Evolutionary conservation across 1,140 invertebrate species (phyloP), one percentile per base, ranked within the genome.

Genomic region (Apis dorsata): DNA sequence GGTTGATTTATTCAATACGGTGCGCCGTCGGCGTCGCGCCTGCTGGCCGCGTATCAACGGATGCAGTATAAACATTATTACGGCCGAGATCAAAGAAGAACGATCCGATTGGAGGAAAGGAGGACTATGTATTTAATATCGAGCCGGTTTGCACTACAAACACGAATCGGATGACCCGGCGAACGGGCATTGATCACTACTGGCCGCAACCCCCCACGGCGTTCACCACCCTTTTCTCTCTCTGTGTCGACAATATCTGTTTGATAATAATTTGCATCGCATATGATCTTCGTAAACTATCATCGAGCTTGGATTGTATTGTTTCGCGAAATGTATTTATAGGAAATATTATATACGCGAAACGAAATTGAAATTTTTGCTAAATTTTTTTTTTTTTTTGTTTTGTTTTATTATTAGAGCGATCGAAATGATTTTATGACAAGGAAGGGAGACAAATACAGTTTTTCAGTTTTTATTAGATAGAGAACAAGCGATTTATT

Each of bases 41-140:
- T 53, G 13, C 44, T 17, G 51, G 34, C 15, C 60, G 55, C 44
- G 84, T 74, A 90, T 91, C 83, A 90, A 88, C 86, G 79, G 84
- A 88, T 89, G 81, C 80, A 86, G 87, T 86, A 87, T 88, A 91
- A 91, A 91, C 88, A 90, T 90, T 91, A 89, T 89, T 88, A 81
- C 70, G 78, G 57, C 2, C 10, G 83, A 85, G 78, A 91, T 89
- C 85, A 92, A 92, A 91, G 88, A 89, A 88, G 79, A 81, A 81
- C 81, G 86, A 79, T 75, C 83, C 83, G 85, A 85, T 86, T 80
- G 69, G 82, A 88, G 81, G 85, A 90, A 88, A 89, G 86, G 86
- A 68, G 85, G 85, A 81, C 87, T 89, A 87, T 87, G 84, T 87
- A 86, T 91, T 91, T 91, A 88, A 90, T 91, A 91, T 91, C 90